phyloP scores from a whole-genome alignment of 2,888 invertebrate genomes.

The Lissonota sp. region DNA sequence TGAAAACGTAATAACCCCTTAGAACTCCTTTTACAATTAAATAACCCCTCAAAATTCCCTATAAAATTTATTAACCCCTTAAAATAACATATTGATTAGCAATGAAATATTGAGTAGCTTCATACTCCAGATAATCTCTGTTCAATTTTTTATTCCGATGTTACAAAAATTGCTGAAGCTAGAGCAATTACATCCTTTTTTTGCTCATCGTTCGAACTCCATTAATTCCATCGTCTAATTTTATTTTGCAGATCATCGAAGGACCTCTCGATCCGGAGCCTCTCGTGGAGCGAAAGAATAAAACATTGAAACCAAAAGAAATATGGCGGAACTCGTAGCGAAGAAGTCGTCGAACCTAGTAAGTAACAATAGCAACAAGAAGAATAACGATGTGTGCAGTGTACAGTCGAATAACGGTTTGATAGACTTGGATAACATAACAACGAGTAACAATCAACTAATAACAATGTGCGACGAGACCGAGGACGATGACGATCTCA shows the following conservation, averaged over 20 bases:
- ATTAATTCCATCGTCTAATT: background rate
- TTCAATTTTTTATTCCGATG: no score
- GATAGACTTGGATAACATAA: slow-evolving; percentile 82
- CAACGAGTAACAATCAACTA: slow-evolving; percentile 81
- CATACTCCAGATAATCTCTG: no score
- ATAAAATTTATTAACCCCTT: no score
- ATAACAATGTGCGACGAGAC: slow-evolving; percentile 79
- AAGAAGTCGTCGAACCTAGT: slow-evolving; percentile 82
- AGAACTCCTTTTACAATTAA: no score
- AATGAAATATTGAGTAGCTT: no score
- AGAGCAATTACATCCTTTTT: no score
- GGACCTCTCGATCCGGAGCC: slow-evolving; percentile 2
- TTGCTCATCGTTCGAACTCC: background rate
- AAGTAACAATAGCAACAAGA: slow-evolving; percentile 80
- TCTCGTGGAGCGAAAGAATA: background rate
- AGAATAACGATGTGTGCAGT: slow-evolving; percentile 80
- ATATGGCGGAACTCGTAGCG: slow-evolving; percentile 82
- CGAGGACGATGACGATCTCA: slow-evolving; percentile 78
- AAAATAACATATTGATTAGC: no score
- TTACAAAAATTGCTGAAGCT: no score
- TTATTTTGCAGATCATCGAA: slow-evolving; percentile 42
- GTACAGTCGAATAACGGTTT: slow-evolving; percentile 83
- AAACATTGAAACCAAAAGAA: slow-evolving; percentile 27
- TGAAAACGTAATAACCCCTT: no score
- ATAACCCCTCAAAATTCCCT: no score